A percentile compares a stretch with the other conserved stretches of the same genome.
Conservation (phyloP, 2,113 vertebrate species). For the Peromyscus californicus region DNA sequence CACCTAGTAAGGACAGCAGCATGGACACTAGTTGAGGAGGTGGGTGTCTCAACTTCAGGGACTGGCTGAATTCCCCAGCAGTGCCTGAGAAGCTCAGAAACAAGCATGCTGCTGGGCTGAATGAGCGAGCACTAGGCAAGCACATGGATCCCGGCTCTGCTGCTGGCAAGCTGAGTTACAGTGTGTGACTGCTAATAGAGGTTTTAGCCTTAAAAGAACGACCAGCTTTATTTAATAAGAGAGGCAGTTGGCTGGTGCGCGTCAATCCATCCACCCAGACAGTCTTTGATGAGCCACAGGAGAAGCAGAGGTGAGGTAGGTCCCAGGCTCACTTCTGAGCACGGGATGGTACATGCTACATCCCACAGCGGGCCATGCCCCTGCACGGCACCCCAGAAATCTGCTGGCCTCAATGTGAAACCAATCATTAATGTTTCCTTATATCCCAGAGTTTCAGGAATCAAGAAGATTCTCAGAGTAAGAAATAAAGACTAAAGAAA, state of each 20-base stretch:
- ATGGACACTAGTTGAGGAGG: not conserved
- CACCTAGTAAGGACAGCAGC: not conserved
- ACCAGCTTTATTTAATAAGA: constrained; percentile 19
- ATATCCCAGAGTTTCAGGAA: not conserved
- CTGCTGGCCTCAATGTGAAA: not conserved
- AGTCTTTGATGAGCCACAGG: not conserved
- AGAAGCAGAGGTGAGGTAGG: not conserved
- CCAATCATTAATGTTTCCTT: not conserved
- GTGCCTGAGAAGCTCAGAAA: not conserved
- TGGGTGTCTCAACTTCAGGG: not conserved
- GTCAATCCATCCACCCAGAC: not conserved
- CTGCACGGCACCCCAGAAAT: not conserved
- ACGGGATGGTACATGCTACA: too few relatives aligned
- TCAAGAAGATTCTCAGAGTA: not conserved
- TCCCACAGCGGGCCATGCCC: not conserved
- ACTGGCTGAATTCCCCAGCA: not conserved
- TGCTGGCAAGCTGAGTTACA: not conserved
- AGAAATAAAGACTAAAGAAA: not conserved
- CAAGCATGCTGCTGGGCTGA: rapidly evolving
- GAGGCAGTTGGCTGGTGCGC: constrained; percentile 8
- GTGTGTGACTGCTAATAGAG: not conserved
- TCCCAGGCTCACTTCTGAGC: not conserved
- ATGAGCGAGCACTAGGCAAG: not conserved
- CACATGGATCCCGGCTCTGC: not conserved
- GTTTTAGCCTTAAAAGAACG: not conserved